Conservation (phyloP, 2,797 vertebrate genomes). For the Pelobates cultripes region DNA sequence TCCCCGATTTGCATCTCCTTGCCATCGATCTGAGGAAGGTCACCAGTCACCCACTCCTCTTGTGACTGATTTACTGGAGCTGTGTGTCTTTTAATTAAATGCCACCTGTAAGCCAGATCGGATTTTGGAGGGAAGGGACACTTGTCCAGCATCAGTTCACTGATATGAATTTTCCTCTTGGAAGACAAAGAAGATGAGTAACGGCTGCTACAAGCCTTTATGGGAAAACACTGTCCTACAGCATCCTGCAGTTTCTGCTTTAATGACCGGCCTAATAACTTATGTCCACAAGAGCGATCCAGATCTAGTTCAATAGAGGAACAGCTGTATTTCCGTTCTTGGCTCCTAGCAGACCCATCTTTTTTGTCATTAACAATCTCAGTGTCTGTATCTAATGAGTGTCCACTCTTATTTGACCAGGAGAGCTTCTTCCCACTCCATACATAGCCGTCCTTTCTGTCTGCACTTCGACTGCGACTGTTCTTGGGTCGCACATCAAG, state of each 20-base stretch:
- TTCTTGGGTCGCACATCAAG: constrained; percentile 88
- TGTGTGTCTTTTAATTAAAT: constrained; percentile 88
- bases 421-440: constrained; percentile 93
- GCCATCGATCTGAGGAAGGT: constrained; percentile 67
- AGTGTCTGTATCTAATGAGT: constrained; percentile 65
- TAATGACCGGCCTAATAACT: constrained; percentile 84
- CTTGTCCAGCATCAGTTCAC: constrained; percentile 93
- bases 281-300: constrained; percentile 82
- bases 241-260: constrained; percentile 95
- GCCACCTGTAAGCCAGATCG: constrained; percentile 91
- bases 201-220: constrained; percentile 82
- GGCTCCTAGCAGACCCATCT: constrained; percentile 74
- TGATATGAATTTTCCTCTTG: constrained; percentile 93
- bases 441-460: constrained; percentile 85
- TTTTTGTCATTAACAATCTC: constrained; percentile 60
- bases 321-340: constrained; percentile 90
- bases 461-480: constrained; percentile 89
- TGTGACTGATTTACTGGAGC: constrained; percentile 70
- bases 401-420: constrained; percentile 77
- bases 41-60: constrained; percentile 70
- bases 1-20: constrained; percentile 67
- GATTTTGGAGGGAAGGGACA: constrained; percentile 93
- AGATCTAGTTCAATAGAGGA: constrained; percentile 78
- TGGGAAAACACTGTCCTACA: constrained; percentile 91
- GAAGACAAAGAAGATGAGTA: constrained; percentile 84